These are phyloP conservation scores for Geococcyx californianus DNA, from an alignment of 2,113 vertebrate species.

Conservation along the genomic window DNA sequence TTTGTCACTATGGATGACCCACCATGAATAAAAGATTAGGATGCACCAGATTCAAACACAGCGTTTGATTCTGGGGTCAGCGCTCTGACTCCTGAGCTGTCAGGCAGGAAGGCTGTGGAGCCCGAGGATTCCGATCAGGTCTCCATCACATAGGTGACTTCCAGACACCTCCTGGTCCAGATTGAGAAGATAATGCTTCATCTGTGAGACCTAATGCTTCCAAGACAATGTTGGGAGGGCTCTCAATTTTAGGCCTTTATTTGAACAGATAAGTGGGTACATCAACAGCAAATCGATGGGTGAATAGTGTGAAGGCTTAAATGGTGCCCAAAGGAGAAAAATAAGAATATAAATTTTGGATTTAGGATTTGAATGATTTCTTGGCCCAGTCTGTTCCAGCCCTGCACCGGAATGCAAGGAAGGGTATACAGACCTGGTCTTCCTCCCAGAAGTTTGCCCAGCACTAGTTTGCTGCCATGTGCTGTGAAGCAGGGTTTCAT, in stretches of 20 bases:
- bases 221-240: neutral
- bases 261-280: neutral
- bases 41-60: neutral
- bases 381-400: neutral
- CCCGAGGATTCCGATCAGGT: neutral
- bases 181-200: neutral
- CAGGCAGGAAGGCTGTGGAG: neutral
- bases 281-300: neutral
- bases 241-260: neutral
- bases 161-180: neutral
- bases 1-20: neutral
- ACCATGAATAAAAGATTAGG: conserved; percentile 1
- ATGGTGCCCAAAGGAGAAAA: neutral
- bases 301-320: neutral
- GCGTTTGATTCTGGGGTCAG: neutral
- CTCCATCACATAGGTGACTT: neutral
- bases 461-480: neutral
- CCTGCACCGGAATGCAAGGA: neutral
- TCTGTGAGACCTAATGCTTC: neutral
- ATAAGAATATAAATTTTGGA: neutral
- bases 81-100: neutral
- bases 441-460: neutral
- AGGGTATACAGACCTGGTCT: neutral
- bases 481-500: neutral
- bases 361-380: neutral